A percentile compares a stretch with the other conserved stretches of the same genome.
Evolutionary conservation across 2,888 invertebrate genomes (phyloP).

Genomic region (Auanema sp.): DNA sequence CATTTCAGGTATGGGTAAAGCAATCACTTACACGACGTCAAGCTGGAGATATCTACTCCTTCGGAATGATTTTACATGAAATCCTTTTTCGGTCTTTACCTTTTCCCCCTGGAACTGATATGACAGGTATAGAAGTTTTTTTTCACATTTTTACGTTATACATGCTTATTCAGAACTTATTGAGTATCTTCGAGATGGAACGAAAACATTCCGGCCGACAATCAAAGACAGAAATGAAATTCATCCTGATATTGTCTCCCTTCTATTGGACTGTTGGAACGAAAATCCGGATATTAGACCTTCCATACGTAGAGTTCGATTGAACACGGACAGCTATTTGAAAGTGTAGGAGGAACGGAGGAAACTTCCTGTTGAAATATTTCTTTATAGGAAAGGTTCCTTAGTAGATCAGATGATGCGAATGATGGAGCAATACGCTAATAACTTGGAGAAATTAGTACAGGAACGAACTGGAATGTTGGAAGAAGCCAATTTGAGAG

Average conservation of each 20-base stretch:
- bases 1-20: slow-evolving; percentile 46
- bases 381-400: slow-evolving; percentile 40
- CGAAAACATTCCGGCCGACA: slow-evolving; percentile 48
- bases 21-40: slow-evolving; percentile 47
- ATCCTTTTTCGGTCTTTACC: slow-evolving; percentile 60
- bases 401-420: slow-evolving; percentile 54
- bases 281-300: slow-evolving; percentile 60
- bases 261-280: slow-evolving; percentile 55
- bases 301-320: slow-evolving; percentile 58
- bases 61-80: slow-evolving; percentile 59
- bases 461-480: slow-evolving; percentile 62
- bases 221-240: slow-evolving; percentile 53
- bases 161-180: slow-evolving; percentile 46
- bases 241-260: slow-evolving; percentile 55
- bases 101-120: slow-evolving; percentile 51
- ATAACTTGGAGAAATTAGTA: slow-evolving; percentile 62
- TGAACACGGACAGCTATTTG: slow-evolving; percentile 60
- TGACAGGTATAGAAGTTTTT: slow-evolving; percentile 29
- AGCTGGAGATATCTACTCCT: slow-evolving; percentile 60
- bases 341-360: slow-evolving; percentile 42
- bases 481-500: slow-evolving; percentile 60
- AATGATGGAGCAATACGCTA: slow-evolving; percentile 60
- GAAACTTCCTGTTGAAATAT: neutral
- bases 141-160: neutral
- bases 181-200: slow-evolving; percentile 53